Percentiles rank a stretch among this genome's conserved stretches.
Evolutionary conservation across 2,113 vertebrate genomes (phyloP).

Genomic region (Solenodon paradoxus): DNA sequence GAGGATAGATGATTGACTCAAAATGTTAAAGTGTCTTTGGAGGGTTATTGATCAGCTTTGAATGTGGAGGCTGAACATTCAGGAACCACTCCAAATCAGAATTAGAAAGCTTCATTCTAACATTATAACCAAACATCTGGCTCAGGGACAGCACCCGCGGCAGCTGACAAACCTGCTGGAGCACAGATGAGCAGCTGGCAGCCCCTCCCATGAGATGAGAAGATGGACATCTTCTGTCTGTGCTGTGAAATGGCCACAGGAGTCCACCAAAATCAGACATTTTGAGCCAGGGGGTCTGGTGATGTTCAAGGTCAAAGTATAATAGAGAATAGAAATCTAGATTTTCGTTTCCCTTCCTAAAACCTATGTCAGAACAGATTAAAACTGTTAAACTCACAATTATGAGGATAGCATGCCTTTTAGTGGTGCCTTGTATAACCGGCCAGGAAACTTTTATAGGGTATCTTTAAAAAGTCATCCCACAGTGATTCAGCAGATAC

Average conservation of each 20-base stretch:
- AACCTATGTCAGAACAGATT: not conserved
- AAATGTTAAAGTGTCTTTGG: not conserved
- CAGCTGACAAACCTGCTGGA: not conserved
- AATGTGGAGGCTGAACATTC: not conserved
- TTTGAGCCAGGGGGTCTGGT: not conserved
- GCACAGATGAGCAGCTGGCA: not conserved
- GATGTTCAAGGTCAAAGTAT: constrained; percentile 9
- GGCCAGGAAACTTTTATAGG: not conserved
- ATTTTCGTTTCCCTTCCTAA: not conserved
- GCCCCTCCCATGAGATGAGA: fast-evolving
- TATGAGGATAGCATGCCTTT: not conserved
- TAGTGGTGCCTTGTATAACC: not conserved
- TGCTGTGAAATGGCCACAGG: not conserved
- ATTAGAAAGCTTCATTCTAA: not conserved
- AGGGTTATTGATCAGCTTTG: not conserved
- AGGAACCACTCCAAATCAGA: not conserved
- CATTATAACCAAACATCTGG: not conserved
- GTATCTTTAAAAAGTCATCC: constrained; percentile 7
- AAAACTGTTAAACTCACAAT: not conserved
- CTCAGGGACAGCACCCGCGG: not conserved
- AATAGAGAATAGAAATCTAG: not conserved
- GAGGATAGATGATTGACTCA: not conserved
- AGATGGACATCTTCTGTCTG: not conserved
- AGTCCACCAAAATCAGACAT: not conserved
- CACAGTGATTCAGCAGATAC: not conserved